Conservation (phyloP, 2,888 invertebrate species). For the Ophion slaviceki region DNA sequence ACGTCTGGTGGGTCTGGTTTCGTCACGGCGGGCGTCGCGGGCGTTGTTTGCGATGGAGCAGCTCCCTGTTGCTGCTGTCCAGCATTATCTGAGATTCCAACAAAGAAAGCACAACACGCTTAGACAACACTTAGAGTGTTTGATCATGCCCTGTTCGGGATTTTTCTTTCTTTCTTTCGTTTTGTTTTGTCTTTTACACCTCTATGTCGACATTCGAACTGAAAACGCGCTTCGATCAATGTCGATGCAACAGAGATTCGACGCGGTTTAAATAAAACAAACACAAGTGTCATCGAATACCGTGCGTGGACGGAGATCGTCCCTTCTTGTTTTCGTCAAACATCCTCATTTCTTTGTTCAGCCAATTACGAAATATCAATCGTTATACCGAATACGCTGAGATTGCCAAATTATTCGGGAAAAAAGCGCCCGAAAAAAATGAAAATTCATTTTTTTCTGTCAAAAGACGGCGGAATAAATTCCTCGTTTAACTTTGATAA, state of each 20-base stretch:
- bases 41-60: constrained; percentile 85
- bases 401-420: neutral
- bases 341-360: neutral
- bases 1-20: constrained; percentile 93
- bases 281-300: constrained; percentile 76
- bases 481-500: neutral
- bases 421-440: no score
- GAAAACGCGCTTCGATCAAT: constrained; percentile 59
- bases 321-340: constrained; percentile 48
- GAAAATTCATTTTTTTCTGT: neutral
- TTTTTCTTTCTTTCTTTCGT: constrained; percentile 40
- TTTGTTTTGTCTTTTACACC: constrained; percentile 46
- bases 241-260: constrained; percentile 46
- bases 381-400: neutral
- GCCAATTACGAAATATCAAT: neutral
- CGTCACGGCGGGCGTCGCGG: constrained; percentile 90
- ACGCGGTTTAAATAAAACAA: constrained; percentile 68
- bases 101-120: constrained; percentile 84
- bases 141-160: constrained; percentile 82
- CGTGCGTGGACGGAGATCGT: constrained; percentile 65
- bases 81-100: constrained; percentile 84
- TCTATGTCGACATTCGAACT: constrained; percentile 62
- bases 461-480: neutral
- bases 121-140: constrained; percentile 84
- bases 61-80: constrained; percentile 84